phyloP scores from a whole-genome alignment of 2,797 vertebrate genomes.

The Tragopan temminckii region DNA sequence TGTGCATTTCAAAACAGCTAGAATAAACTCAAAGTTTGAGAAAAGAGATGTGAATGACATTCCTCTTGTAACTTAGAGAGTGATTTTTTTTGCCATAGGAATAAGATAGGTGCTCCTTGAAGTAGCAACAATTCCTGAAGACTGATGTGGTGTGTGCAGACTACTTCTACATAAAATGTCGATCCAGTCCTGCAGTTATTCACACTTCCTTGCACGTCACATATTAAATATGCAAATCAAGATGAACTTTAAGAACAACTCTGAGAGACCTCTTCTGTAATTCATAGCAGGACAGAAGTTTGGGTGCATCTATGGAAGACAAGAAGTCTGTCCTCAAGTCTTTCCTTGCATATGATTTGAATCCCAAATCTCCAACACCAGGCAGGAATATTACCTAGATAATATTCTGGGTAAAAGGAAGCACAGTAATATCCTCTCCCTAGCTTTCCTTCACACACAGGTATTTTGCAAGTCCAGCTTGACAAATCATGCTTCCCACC shows the following conservation, averaged over 20 bases:
- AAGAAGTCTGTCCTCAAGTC: not conserved
- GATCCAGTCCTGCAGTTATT: not conserved
- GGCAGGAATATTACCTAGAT: not conserved
- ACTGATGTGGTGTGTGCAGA: not conserved
- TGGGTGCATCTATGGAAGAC: accelerated
- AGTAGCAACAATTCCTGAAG: not conserved
- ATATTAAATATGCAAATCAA: not conserved
- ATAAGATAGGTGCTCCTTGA: accelerated
- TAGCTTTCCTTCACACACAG: accelerated
- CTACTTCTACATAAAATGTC: accelerated
- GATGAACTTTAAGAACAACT: not conserved
- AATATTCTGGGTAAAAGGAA: not conserved
- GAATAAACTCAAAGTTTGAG: not conserved
- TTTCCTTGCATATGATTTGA: not conserved
- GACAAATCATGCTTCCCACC: not conserved
- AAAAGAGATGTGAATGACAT: not conserved
- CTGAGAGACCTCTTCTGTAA: not conserved
- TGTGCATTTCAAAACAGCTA: not conserved
- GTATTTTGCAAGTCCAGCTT: not conserved
- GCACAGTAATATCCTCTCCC: not conserved
- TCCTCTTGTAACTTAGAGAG: not conserved
- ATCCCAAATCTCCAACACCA: not conserved
- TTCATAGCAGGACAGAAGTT: not conserved
- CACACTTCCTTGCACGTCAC: not conserved
- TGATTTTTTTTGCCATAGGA: not conserved